A percentile compares a stretch with the other conserved stretches of the same genome.
phyloP scores from a whole-genome alignment of 2,888 invertebrate genomes.

The Lasiommata megera region DNA sequence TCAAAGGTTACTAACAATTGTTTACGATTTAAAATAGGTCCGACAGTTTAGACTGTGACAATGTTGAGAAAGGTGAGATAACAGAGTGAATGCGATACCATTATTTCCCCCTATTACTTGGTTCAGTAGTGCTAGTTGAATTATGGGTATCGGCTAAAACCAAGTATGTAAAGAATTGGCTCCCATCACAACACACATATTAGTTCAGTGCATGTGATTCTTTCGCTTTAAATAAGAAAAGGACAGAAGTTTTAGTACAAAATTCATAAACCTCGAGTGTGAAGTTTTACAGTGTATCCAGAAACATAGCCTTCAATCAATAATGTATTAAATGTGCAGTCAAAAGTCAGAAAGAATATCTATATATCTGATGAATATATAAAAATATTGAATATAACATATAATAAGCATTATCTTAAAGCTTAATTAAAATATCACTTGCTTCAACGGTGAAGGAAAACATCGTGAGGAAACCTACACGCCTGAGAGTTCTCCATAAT shows the following conservation, averaged over 20 bases:
- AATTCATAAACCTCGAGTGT: no score
- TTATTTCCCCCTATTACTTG: neutral
- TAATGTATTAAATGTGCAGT: no score
- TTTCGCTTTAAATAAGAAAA: neutral
- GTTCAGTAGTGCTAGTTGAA: neutral
- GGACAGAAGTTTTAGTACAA: neutral
- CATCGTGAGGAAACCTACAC: no score
- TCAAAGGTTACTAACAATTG: neutral
- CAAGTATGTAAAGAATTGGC: neutral
- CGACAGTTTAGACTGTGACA: slow-evolving; percentile 15
- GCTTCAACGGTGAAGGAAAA: no score
- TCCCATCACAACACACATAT: neutral
- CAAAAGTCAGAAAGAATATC: no score
- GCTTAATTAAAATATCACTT: no score
- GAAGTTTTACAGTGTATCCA: no score
- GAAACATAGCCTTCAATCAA: no score
- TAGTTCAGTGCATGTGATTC: neutral
- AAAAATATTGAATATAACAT: no score
- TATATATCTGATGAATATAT: no score
- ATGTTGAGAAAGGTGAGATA: slow-evolving; percentile 7
- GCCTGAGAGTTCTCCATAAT: no score
- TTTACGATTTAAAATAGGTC: slow-evolving; percentile 16
- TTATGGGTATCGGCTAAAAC: slow-evolving; percentile 1
- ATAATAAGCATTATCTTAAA: no score
- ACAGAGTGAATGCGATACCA: neutral